Conservation (phyloP, 2,888 invertebrate species). For the Hydriomena furcata region DNA sequence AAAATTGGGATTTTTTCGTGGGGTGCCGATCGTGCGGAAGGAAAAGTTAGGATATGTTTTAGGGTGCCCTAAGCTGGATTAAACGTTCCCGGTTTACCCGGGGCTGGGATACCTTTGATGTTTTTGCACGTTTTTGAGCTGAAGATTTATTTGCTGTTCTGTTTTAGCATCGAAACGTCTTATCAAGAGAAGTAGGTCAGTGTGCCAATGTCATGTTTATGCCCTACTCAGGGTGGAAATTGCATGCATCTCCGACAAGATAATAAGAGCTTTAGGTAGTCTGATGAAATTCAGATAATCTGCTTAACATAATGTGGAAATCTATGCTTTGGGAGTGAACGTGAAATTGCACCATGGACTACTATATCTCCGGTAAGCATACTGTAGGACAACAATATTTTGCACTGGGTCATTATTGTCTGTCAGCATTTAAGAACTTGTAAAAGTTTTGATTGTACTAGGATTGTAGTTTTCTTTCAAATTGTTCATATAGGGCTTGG, state of each 20-base stretch:
- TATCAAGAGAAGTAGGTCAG: conserved; percentile 12
- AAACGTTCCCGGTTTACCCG: background rate
- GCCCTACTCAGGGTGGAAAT: background rate
- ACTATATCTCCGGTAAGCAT: no score
- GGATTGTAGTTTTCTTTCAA: no score
- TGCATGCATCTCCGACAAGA: background rate
- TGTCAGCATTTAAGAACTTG: no score
- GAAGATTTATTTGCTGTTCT: background rate
- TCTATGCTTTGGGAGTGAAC: background rate
- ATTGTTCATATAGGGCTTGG: no score
- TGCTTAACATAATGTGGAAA: background rate
- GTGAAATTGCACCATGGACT: no score
- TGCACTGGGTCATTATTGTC: no score
- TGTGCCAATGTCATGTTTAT: conserved; percentile 10
- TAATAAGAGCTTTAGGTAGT: background rate
- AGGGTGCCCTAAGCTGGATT: conserved; percentile 21
- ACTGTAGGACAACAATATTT: no score
- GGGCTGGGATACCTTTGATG: conserved; percentile 6
- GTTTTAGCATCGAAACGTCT: conserved; percentile 7
- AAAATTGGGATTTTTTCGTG: conserved; percentile 57
- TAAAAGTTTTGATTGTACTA: background rate
- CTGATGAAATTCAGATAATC: background rate
- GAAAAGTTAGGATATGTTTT: conserved; percentile 36
- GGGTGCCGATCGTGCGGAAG: conserved; percentile 41
- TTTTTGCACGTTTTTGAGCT: background rate